Conservation (phyloP, 2,888 invertebrate genomes). For the Diplazon laetatorius region DNA sequence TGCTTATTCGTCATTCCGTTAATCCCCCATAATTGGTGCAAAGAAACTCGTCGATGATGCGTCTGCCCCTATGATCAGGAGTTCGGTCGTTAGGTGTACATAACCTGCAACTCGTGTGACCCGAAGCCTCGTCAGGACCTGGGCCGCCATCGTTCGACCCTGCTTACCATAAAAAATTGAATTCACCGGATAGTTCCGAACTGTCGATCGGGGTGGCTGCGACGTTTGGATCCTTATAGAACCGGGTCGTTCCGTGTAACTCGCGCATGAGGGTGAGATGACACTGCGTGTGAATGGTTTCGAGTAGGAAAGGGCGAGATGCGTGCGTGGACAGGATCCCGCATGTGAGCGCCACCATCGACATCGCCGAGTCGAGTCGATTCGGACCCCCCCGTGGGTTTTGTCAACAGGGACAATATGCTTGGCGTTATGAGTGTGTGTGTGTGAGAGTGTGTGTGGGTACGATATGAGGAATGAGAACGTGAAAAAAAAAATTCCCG, state of each 20-base stretch:
- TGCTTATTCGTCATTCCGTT: too few relatives aligned
- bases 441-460: too few relatives aligned
- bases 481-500: conserved; percentile 42
- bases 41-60: neutral
- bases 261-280: conserved; percentile 33
- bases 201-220: neutral
- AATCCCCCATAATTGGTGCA: too few relatives aligned
- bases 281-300: conserved; percentile 38
- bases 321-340: conserved; percentile 48
- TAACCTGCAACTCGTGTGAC: neutral
- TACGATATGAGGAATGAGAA: conserved; percentile 56
- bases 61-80: neutral
- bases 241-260: neutral
- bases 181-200: neutral
- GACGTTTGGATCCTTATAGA: neutral
- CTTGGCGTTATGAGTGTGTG: too few relatives aligned
- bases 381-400: conserved; percentile 75
- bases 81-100: neutral
- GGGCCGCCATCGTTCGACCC: neutral
- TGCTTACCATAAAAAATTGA: neutral
- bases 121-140: neutral
- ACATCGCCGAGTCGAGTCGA: conserved; percentile 43
- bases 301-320: conserved; percentile 37
- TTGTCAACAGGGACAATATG: conserved; percentile 82
- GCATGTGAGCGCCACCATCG: conserved; percentile 41